These are phyloP conservation scores for Crotalus viridis DNA, from an alignment of 2,113 vertebrate genomes.

Conservation along the genomic window DNA sequence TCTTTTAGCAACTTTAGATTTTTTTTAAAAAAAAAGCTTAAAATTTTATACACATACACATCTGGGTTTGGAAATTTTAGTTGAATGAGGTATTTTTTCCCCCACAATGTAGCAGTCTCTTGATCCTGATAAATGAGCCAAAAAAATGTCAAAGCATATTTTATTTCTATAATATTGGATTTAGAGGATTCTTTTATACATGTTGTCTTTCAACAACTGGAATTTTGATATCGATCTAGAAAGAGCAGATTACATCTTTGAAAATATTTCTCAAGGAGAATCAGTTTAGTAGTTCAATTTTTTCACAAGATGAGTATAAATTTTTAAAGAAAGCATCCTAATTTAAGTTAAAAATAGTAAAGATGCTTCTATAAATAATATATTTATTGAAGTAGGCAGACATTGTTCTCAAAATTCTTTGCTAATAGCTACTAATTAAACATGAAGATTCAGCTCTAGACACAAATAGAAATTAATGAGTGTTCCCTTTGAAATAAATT, in stretches of 20 bases:
- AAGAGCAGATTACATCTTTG: not conserved
- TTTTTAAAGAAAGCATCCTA: not conserved
- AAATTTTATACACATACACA: not conserved
- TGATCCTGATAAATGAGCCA: not conserved
- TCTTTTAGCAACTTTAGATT: not conserved
- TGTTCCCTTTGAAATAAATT: not conserved
- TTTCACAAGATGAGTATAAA: not conserved
- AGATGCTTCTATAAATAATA: not conserved
- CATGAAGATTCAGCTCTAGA: not conserved
- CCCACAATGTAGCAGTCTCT: not conserved
- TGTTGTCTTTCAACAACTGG: not conserved
- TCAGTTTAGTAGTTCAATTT: not conserved
- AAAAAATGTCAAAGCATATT: not conserved
- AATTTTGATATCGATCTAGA: not conserved
- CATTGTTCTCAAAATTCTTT: conserved; percentile 17
- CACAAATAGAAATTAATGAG: not conserved
- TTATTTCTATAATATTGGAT: not conserved
- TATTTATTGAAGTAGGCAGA: not conserved
- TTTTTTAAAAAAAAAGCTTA: not conserved
- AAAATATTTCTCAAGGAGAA: not conserved
- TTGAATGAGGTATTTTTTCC: not conserved
- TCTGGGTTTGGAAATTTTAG: not conserved
- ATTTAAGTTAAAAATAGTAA: not conserved
- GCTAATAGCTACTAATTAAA: not conserved
- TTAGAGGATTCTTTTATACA: not conserved